Base-by-base conservation (phyloP, 2,797 vertebrate species). In the Synaphobranchus kaupii region DNA sequence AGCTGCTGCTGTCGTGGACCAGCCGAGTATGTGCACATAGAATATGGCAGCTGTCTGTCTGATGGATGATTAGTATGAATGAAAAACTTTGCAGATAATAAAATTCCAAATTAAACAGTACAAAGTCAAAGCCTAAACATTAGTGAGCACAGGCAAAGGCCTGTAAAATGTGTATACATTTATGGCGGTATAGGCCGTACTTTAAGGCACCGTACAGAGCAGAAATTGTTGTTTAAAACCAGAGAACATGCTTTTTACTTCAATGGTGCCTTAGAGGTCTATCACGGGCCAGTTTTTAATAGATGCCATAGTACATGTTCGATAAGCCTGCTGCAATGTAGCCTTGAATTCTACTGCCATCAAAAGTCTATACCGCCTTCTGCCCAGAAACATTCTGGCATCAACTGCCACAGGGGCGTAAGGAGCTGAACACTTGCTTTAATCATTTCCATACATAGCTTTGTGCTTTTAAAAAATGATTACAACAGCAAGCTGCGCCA, bases 361-460 rank as follows among this genome's bases (percentile, higher is more conserved):
- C 84, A 12, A 73, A 25, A 87, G 60, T 83, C 81, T n/a, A 56
- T 58, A 50, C 52, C 22, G n/a, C 44, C 44, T 73, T 83, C 15
- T 34, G 13, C 17, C 31, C 56, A 83, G 78, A 47, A 6, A 48
- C 78, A 3, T 54, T 44, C 47, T n/a, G n/a, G n/a, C n/a, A n/a
- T n/a, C 44, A 71, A 44, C 81, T 52, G 82, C 47, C 80, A 44
- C 50, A 71, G 81, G 31, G 50, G 22, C 60, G 12, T 66, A 60
- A 48, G 44, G 52, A 34, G 44, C 78, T 63, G 25, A 66, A 28
- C 47, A 1, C 25, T 39, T 58, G 39, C 17, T 81, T 44, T 56
- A 56, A 84, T 84, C 39, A 31, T 63, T 63, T 54, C 80, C 80
- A 56, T 68, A 44, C 81, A 71, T 58, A 12, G 20, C 47, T 60